phyloP scores from a whole-genome alignment of 2,888 invertebrate species.

The Tetragonisca angustula region DNA sequence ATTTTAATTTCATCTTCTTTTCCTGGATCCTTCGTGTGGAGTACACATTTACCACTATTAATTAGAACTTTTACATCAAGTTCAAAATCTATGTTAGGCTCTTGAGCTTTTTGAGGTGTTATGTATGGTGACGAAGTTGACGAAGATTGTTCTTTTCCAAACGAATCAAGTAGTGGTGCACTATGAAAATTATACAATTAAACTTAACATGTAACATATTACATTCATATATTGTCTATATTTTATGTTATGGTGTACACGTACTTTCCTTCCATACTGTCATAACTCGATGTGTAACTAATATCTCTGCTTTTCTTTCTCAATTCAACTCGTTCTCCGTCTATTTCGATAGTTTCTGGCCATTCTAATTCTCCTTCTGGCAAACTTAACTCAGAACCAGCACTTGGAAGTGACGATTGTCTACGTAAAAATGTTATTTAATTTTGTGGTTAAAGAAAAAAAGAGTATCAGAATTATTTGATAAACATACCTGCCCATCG shows the following conservation, averaged over 20 bases:
- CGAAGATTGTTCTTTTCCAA: constrained; percentile 80
- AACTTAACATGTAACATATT: neutral
- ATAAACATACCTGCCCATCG: constrained; percentile 84
- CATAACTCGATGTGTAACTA: constrained; percentile 81
- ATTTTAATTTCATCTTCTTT: constrained; percentile 89
- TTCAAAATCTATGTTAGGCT: constrained; percentile 98
- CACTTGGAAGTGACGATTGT: constrained; percentile 92
- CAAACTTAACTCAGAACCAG: constrained; percentile 88
- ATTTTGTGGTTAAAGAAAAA: neutral
- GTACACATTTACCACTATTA: constrained; percentile 97
- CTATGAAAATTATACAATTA: constrained; percentile 53
- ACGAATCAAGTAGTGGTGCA: constrained; percentile 81
- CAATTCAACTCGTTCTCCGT: constrained; percentile 88
- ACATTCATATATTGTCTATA: neutral
- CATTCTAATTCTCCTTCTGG: constrained; percentile 86
- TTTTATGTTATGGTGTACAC: constrained; percentile 48
- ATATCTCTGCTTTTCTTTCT: constrained; percentile 85
- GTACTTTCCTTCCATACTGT: constrained; percentile 82
- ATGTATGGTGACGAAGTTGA: constrained; percentile 81
- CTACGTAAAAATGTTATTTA: constrained; percentile 77
- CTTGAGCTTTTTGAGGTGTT: constrained; percentile 87
- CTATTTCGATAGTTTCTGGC: constrained; percentile 87
- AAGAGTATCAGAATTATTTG: constrained; percentile 3
- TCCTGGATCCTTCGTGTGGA: constrained; percentile 94
- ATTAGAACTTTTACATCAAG: constrained; percentile 98